Percentiles rank a stretch among this genome's conserved stretches.
Evolutionary conservation across 1,140 invertebrate genomes (phyloP).

Genomic region (Apis cerana): DNA sequence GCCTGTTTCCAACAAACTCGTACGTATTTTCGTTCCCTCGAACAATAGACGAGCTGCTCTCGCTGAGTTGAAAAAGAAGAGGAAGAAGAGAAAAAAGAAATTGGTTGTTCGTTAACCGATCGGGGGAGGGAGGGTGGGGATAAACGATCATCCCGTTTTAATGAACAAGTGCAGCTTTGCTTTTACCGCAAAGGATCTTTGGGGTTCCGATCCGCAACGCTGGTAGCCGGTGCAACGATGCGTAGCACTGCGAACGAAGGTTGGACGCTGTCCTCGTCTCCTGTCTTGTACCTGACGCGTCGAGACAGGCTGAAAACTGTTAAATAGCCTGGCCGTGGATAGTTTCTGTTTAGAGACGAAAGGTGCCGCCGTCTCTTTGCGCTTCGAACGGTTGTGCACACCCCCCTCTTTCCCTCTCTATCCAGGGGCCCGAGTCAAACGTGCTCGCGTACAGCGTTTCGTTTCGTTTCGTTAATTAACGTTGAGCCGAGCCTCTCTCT

Average conservation of each 20-base stretch:
- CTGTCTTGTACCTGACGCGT: slow-evolving; percentile 59
- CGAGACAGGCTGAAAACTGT: slow-evolving; percentile 59
- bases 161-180: slow-evolving; percentile 56
- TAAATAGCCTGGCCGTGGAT: slow-evolving; percentile 51
- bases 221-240: slow-evolving; percentile 45
- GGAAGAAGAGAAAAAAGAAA: no score
- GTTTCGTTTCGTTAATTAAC: slow-evolving; percentile 75
- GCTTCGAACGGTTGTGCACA: slow-evolving; percentile 47
- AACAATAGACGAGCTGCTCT: slow-evolving; percentile 21
- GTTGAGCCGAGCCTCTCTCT: slow-evolving; percentile 61
- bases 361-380: slow-evolving; percentile 61
- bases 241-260: slow-evolving; percentile 43
- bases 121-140: background rate
- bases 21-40: background rate
- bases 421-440: slow-evolving; percentile 1
- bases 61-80: background rate
- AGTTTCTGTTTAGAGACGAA: slow-evolving; percentile 63
- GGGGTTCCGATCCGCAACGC: background rate
- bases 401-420: slow-evolving; percentile 10
- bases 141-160: slow-evolving; percentile 50
- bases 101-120: background rate
- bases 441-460: slow-evolving; percentile 37
- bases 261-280: slow-evolving; percentile 54
- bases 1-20: slow-evolving; percentile 15
- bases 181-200: slow-evolving; percentile 48